Base-by-base conservation (phyloP, 2,888 invertebrate species). In the Endomychus coccineus region DNA sequence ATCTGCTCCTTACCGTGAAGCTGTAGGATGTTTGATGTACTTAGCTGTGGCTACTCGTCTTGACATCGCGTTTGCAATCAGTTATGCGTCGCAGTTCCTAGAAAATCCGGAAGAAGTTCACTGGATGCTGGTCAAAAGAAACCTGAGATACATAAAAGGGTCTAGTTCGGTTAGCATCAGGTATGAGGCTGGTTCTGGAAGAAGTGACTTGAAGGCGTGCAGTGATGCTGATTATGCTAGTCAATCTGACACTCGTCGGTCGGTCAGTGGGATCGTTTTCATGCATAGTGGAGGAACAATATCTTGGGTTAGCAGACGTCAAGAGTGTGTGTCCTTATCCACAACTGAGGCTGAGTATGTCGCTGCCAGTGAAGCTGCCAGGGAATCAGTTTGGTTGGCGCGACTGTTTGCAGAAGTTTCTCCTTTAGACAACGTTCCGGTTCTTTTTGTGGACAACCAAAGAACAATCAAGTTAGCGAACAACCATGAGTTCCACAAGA, bases 301-400 rank as follows among this genome's bases (percentile, higher is more conserved):
- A 2, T 44, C 48, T 1, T 60, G 57, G 58, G 19, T 32, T n/a
- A 58, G 55, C 19, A 39, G 51, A 36, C 29, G 49, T 21, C 59
- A 61, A 42, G 35, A 45, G 32, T 40, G 42, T 4, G 55, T 60
- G 9, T 42, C 55, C 10, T 41, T 55, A 15, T 58, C 54, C 1
- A 53, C 56, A n/a, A 58, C 53, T 4, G 46, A 50, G 38, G 44
- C 57, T 1, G 55, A 58, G 35, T 45, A 52, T 24, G 48, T 58
- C 7, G 55, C 58, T 11, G 56, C 51, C 4, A 50, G 49, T 39
- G 47, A 49, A 34, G 48, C 45, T 6, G 36, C 46, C 5, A 48
- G 49, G 33, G 57, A 58, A 32, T 13, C 50, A 4, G 40, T 59
- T 4, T 60, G 57, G 56, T 30, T 56, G 12, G 34, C 33, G 6